Evolutionary conservation across 2,797 vertebrate species (phyloP), one percentile per base, ranked within the genome.

Genomic region (Pseudochirops corinnae): DNA sequence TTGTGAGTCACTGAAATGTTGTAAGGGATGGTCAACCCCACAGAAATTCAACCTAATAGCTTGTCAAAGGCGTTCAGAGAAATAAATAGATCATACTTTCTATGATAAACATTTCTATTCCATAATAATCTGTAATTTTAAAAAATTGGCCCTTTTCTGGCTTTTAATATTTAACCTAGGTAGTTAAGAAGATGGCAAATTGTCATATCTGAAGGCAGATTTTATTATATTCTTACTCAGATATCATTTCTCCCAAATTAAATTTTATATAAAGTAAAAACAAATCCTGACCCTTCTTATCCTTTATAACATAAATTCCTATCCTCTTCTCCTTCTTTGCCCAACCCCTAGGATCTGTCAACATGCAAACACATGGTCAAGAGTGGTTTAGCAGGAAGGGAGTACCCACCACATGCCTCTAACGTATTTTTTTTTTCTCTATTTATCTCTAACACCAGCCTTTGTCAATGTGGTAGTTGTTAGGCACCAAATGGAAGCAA

Each of bases 21-120:
- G 3, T 31, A 93, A 46, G 56, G 58, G 26, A 90, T 31, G 57
- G 56, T 90, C 92, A 96, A 90, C 58, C 50, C 4, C 39, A 67
- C 29, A 33, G 60, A 29, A 60, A 95, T 93, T 56, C 91, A 90
- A 52, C 13, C 14, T 92, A 92, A 58, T 14, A 74, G 56, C 62
- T 26, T 94, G 96, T 90, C 56, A 74, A 90, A 95, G 5, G 55
- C 67, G 55, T 50, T 94, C 67, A 52, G 21, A 90, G 29, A 91
- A 58, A 46, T 31, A 26, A 46, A 82, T 50, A 46, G 13, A 91
- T 33, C 18, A 93, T 21, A 39, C 50, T 55, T 29, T 94, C 31
- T 0, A 29, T 12, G 10, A 62, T 1, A 10, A 96, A 90, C 93
- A 92, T 56, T 96, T 96, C n/a, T 93, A 56, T 50, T 82, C 94